Conservation (phyloP, 2,888 invertebrate species). For the Dolomedes plantarius region DNA sequence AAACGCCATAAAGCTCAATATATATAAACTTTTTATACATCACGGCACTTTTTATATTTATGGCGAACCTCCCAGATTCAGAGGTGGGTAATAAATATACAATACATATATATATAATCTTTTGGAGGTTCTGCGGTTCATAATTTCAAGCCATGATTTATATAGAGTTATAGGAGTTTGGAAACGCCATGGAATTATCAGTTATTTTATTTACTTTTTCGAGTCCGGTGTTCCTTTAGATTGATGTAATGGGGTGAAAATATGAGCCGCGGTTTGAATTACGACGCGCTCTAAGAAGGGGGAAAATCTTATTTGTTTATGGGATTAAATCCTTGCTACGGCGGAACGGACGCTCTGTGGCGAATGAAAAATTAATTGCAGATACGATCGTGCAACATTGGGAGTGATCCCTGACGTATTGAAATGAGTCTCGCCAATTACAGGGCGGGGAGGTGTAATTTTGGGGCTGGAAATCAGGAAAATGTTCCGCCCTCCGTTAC, state of each 20-base stretch:
- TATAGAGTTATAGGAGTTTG: neutral
- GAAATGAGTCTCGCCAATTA: too few relatives aligned
- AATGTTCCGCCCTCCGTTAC: too few relatives aligned
- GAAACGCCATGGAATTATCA: neutral
- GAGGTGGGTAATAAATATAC: neutral
- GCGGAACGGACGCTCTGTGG: too few relatives aligned
- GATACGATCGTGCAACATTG: too few relatives aligned
- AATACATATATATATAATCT: neutral
- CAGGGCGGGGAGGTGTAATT: too few relatives aligned
- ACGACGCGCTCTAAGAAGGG: too few relatives aligned
- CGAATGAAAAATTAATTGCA: too few relatives aligned
- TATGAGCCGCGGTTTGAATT: neutral
- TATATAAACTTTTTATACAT: conserved; percentile 3
- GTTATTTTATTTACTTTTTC: neutral
- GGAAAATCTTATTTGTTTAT: too few relatives aligned
- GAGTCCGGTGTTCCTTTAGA: neutral
- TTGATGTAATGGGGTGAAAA: neutral
- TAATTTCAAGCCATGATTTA: neutral
- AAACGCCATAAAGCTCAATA: conserved; percentile 1
- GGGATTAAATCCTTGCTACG: too few relatives aligned
- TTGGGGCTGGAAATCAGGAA: too few relatives aligned
- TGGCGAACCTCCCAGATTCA: neutral
- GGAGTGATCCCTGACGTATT: too few relatives aligned
- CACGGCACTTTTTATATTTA: neutral
- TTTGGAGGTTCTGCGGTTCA: neutral